Evolutionary conservation across 2,113 vertebrate genomes (phyloP).

Genomic region (Corythornis madagascariensis): DNA sequence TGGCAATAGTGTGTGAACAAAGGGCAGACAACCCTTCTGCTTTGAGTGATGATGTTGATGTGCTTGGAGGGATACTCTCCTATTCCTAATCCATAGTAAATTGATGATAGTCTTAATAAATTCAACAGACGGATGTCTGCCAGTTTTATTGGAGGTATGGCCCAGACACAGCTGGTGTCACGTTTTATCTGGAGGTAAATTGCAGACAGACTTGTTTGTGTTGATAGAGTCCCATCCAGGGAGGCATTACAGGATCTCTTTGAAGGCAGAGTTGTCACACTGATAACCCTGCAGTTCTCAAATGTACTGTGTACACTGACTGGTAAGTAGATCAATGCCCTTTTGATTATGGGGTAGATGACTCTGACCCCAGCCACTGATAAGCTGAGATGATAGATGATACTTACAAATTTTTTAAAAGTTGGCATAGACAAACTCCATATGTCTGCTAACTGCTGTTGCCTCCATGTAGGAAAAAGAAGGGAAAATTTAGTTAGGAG

Average conservation of each 20-base stretch:
- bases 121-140: not conserved
- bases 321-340: not conserved
- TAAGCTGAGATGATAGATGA: not conserved
- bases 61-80: not conserved
- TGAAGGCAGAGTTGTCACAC: not conserved
- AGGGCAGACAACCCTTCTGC: not conserved
- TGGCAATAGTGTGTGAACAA: not conserved
- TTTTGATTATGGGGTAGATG: not conserved
- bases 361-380: not conserved
- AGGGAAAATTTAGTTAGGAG: not conserved
- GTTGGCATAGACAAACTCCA: rapidly evolving
- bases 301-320: not conserved
- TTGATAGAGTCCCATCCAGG: not conserved
- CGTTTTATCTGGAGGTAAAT: not conserved
- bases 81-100: not conserved
- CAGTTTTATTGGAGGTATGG: not conserved
- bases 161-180: not conserved
- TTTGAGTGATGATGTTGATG: not conserved
- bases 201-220: not conserved
- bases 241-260: not conserved
- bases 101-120: not conserved
- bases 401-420: not conserved
- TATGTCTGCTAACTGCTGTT: not conserved
- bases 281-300: not conserved
- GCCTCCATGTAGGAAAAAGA: not conserved